These are phyloP conservation scores for Morone saxatilis DNA, from an alignment of 2,113 vertebrate species.

Conservation along the genomic window DNA sequence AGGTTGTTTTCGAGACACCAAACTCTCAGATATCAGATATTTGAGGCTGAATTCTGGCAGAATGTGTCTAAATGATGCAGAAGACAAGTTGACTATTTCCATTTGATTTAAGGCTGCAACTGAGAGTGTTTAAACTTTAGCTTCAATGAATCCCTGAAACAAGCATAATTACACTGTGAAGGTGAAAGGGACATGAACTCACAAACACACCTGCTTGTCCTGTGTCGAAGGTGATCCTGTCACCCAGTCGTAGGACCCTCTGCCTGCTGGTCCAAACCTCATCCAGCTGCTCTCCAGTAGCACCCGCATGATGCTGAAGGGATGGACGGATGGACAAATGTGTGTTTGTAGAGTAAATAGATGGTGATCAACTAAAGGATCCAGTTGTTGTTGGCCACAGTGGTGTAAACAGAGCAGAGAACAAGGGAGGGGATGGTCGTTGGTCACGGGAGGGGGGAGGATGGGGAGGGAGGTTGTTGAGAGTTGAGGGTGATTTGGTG, in stretches of 20 bases:
- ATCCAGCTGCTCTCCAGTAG: constrained; percentile 91
- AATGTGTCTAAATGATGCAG: too few relatives aligned
- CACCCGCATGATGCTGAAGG: constrained; percentile 82
- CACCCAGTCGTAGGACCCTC: constrained; percentile 91
- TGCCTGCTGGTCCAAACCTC: constrained; percentile 90
- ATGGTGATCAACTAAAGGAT: constrained; percentile 8
- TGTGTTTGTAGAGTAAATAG: constrained; percentile 6
- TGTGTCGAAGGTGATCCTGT: constrained; percentile 83
- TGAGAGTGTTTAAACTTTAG: too few relatives aligned
- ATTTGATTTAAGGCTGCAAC: too few relatives aligned
- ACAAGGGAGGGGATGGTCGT: neutral
- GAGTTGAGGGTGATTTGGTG: neutral
- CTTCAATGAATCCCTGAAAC: too few relatives aligned
- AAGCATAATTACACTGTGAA: neutral
- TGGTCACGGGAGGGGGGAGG: neutral
- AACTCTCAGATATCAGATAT: too few relatives aligned
- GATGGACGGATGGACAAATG: neutral
- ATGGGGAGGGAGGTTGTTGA: neutral
- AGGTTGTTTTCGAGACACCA: too few relatives aligned
- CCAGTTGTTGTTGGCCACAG: constrained; percentile 15
- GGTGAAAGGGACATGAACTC: neutral
- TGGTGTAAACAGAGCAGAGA: constrained; percentile 28
- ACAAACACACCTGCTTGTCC: constrained; percentile 88
- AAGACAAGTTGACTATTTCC: too few relatives aligned
- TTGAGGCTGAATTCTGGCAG: too few relatives aligned